These are phyloP conservation scores for Oryzias celebensis DNA, from an alignment of 2,113 vertebrate species.

Conservation along the genomic window DNA sequence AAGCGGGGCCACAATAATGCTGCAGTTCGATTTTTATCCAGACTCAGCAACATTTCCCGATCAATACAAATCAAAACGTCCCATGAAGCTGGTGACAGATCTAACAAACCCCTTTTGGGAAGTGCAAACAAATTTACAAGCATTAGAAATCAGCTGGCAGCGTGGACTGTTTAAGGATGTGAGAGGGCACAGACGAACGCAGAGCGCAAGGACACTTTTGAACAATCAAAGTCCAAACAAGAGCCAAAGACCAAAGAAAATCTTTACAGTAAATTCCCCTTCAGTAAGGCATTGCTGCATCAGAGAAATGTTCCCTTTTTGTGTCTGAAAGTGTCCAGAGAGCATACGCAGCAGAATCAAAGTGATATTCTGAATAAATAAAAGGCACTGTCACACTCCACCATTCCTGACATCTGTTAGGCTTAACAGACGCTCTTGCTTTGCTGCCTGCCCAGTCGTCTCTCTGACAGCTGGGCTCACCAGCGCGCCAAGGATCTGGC, in stretches of 20 bases:
- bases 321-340: slow-evolving; percentile 3
- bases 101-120: slow-evolving; percentile 25
- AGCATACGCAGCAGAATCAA: slow-evolving; percentile 21
- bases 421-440: slow-evolving; percentile 40
- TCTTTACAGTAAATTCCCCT: slow-evolving; percentile 15
- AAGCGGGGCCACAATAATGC: slow-evolving; percentile 33
- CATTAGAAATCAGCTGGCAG: slow-evolving; percentile 1
- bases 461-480: slow-evolving; percentile 43
- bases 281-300: slow-evolving; percentile 39
- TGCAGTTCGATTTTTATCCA: slow-evolving; percentile 55
- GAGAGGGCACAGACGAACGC: slow-evolving; percentile 9
- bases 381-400: slow-evolving; percentile 22
- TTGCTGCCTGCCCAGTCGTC: slow-evolving; percentile 29
- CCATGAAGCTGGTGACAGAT: slow-evolving; percentile 38
- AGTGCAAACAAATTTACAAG: slow-evolving; percentile 26
- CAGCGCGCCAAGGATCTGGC: slow-evolving; percentile 47
- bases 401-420: slow-evolving; percentile 50
- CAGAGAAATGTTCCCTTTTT: slow-evolving; percentile 25
- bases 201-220: not conserved
- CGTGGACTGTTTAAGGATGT: not conserved
- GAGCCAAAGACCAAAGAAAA: not conserved
- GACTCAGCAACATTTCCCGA: slow-evolving; percentile 44
- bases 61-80: slow-evolving; percentile 56
- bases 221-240: slow-evolving; percentile 26
- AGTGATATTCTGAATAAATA: slow-evolving; percentile 39